These are phyloP conservation scores for Panulirus ornatus DNA, from an alignment of 1,140 invertebrate species.

Conservation along the genomic window DNA sequence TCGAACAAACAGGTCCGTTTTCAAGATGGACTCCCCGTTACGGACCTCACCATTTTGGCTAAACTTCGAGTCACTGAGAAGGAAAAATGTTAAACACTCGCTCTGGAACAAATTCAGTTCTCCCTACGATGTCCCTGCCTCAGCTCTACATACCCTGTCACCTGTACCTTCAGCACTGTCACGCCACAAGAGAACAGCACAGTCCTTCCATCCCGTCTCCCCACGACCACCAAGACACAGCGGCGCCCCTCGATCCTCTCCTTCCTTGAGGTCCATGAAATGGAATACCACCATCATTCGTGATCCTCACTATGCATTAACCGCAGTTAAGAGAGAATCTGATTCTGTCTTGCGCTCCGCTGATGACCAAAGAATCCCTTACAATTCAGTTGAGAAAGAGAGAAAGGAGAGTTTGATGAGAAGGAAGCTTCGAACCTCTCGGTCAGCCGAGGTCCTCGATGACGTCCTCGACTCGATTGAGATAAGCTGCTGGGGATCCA, in stretches of 20 bases:
- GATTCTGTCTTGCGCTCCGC: background rate
- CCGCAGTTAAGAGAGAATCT: background rate
- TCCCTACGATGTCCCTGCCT: background rate
- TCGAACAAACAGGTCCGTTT: background rate
- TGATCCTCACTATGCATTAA: background rate
- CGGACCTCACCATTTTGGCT: background rate
- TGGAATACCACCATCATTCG: too few species aligned
- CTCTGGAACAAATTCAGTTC: constrained; percentile 18
- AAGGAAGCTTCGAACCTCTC: background rate
- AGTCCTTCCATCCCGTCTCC: background rate
- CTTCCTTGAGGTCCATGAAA: background rate
- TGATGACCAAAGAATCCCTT: background rate
- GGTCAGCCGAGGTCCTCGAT: background rate
- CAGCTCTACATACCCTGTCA: background rate
- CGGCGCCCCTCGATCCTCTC: background rate
- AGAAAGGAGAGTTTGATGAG: background rate
- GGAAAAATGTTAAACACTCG: background rate
- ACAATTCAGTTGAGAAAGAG: background rate
- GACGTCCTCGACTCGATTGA: background rate
- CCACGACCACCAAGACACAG: background rate
- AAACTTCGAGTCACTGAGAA: background rate
- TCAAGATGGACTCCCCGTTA: background rate
- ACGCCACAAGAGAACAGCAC: background rate
- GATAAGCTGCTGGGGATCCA: background rate
- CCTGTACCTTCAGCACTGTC: background rate